A percentile compares a stretch with the other conserved stretches of the same genome.
Evolutionary conservation across 2,113 vertebrate genomes (phyloP).

Genomic region (Meriones unguiculatus): DNA sequence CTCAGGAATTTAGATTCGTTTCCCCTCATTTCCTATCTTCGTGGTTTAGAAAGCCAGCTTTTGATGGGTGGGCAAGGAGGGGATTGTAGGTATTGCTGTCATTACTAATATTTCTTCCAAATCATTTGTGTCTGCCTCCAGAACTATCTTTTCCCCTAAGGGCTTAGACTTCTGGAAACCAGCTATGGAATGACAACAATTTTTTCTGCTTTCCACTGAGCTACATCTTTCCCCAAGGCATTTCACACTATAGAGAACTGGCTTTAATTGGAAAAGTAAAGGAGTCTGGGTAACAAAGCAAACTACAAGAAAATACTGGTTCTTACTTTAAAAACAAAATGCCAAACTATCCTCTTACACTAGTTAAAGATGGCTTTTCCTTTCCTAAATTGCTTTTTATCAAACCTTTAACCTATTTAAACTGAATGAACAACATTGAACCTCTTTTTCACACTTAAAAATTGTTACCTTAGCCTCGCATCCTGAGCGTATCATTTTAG

Average conservation of each 20-base stretch:
- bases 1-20: background rate
- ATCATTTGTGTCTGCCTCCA: slow-evolving; percentile 35
- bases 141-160: slow-evolving; percentile 24
- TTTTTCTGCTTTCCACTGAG: slow-evolving; percentile 19
- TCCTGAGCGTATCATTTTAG: too few relatives aligned
- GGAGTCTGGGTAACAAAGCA: slow-evolving; percentile 9
- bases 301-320: background rate
- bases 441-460: background rate
- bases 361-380: slow-evolving; percentile 42
- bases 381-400: slow-evolving; percentile 46
- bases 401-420: slow-evolving; percentile 39
- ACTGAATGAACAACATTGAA: background rate
- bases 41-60: background rate
- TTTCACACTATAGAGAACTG: background rate
- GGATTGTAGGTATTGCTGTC: background rate
- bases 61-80: background rate
- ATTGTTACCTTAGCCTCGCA: background rate
- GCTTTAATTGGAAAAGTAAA: slow-evolving; percentile 53
- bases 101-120: slow-evolving; percentile 10
- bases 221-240: background rate
- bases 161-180: slow-evolving; percentile 47
- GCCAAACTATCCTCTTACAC: background rate
- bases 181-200: background rate
- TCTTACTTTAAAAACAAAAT: slow-evolving; percentile 23
- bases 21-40: too few relatives aligned